Percentiles rank a stretch among this genome's conserved stretches.
Conservation (phyloP, 35 echinoderm and acorn worm species). For the Diadema setosum region DNA sequence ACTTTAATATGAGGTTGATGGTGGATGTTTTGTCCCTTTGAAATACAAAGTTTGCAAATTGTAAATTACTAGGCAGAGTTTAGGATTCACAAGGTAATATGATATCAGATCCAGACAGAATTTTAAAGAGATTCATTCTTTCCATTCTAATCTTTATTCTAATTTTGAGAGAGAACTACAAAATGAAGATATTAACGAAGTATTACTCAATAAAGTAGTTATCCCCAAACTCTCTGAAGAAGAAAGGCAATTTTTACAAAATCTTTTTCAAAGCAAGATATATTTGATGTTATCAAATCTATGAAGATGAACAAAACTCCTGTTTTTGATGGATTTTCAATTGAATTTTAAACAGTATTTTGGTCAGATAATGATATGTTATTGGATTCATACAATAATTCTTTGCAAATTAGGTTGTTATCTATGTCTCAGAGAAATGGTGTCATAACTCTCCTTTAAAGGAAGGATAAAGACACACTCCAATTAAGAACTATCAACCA, state of each 20-base stretch:
- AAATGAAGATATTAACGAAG: not conserved
- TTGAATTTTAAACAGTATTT: constrained; percentile 27
- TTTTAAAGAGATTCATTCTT: not conserved
- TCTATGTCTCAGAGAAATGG: too few species aligned
- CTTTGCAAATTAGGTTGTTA: too few species aligned
- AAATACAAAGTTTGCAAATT: constrained; percentile 13
- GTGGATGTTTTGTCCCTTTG: not conserved
- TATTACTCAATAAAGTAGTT: not conserved
- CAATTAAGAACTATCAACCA: not conserved
- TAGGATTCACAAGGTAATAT: too few species aligned
- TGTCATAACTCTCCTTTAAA: not conserved
- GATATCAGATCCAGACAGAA: not conserved
- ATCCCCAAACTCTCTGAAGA: constrained; percentile 1
- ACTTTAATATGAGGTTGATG: not conserved
- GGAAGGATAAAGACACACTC: not conserved
- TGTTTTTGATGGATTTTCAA: too few species aligned
- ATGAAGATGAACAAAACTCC: constrained; percentile 33
- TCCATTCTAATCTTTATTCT: not conserved
- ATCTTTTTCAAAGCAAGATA: not conserved
- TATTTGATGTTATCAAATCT: not conserved
- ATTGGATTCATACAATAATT: too few species aligned
- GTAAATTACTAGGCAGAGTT: too few species aligned
- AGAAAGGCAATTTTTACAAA: not conserved
- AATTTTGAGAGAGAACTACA: not conserved
- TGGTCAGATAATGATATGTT: not conserved